Evolutionary conservation across 2,797 vertebrate species (phyloP).

Genomic region (Enteromius viviparus): DNA sequence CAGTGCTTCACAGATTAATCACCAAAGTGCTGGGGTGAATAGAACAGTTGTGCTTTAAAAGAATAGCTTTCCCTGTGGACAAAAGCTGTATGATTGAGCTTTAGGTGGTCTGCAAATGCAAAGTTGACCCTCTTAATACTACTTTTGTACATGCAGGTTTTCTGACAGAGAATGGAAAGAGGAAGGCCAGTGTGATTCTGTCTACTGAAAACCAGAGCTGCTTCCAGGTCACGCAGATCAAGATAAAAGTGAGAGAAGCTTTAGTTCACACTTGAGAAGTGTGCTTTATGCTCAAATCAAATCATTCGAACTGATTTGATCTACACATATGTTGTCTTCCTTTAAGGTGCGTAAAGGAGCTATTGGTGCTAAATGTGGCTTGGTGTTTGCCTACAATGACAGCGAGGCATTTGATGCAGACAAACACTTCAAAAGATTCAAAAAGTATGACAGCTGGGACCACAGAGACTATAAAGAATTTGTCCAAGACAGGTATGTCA

Average conservation of each 20-base stretch:
- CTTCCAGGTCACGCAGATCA: slow-evolving; percentile 96
- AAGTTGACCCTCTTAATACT: neutral
- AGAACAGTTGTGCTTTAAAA: no score
- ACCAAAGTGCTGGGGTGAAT: no score
- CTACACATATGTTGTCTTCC: neutral
- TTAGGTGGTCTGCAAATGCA: neutral
- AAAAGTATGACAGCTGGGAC: slow-evolving; percentile 88
- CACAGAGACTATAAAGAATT: slow-evolving; percentile 89
- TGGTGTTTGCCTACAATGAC: slow-evolving; percentile 91
- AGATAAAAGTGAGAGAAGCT: slow-evolving; percentile 84
- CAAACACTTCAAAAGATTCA: slow-evolving; percentile 92
- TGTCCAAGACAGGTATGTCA: slow-evolving; percentile 85
- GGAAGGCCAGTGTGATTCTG: slow-evolving; percentile 91
- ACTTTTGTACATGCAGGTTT: slow-evolving; percentile 80
- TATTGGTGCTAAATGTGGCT: slow-evolving; percentile 92
- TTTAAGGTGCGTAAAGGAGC: slow-evolving; percentile 91
- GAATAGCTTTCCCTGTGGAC: neutral
- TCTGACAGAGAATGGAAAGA: slow-evolving; percentile 93
- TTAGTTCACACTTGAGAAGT: neutral
- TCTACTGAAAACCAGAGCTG: slow-evolving; percentile 89
- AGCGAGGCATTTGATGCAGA: slow-evolving; percentile 88
- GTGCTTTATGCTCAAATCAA: neutral
- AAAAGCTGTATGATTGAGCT: neutral
- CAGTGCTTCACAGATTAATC: no score
- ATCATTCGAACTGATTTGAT: neutral